Base-by-base conservation (phyloP, 2,888 invertebrate species). In the Aleiodes testaceus region DNA sequence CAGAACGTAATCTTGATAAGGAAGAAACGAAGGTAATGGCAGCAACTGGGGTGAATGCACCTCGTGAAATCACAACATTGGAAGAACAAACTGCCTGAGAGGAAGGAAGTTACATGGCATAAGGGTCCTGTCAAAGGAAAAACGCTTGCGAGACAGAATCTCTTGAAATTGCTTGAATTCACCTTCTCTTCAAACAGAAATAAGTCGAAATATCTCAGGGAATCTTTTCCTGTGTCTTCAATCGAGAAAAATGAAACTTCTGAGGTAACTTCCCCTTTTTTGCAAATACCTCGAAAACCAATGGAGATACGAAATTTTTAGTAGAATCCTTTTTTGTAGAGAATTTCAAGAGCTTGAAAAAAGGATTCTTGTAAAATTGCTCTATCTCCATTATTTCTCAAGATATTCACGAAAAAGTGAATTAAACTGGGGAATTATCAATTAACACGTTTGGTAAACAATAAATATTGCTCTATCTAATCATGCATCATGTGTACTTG, bases 391-490 rank as follows among this genome's bases (percentile, higher is more conserved):
- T 44, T 6, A 44, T 22, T 22, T 22, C n/a, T n/a, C n/a, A n/a
- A n/a, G n/a, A n/a, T n/a, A n/a, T n/a, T n/a, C n/a, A n/a, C n/a
- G n/a, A n/a, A n/a, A n/a, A n/a, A n/a, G n/a, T n/a, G n/a, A n/a
- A n/a, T n/a, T n/a, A n/a, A n/a, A n/a, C n/a, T n/a, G n/a, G n/a
- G n/a, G n/a, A n/a, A n/a, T n/a, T n/a, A n/a, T n/a, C n/a, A n/a
- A n/a, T n/a, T n/a, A n/a, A n/a, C n/a, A n/a, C n/a, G n/a, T n/a
- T 59, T 71, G 77, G 75, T 68, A 77, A 81, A 79, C 77, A 78
- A 76, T 77, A 78, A 78, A 80, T 78, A 76, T 59, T 70, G 74
- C 69, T 49, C 65, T 52, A 72, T 72, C 75, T 72, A 79, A 79
- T 78, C 77, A 76, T 73, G 66, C 65, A 63, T 20, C 52, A 47